Evolutionary conservation across 2,797 vertebrate genomes (phyloP), one percentile per base, ranked within the genome.

Genomic region (Galago senegalensis): DNA sequence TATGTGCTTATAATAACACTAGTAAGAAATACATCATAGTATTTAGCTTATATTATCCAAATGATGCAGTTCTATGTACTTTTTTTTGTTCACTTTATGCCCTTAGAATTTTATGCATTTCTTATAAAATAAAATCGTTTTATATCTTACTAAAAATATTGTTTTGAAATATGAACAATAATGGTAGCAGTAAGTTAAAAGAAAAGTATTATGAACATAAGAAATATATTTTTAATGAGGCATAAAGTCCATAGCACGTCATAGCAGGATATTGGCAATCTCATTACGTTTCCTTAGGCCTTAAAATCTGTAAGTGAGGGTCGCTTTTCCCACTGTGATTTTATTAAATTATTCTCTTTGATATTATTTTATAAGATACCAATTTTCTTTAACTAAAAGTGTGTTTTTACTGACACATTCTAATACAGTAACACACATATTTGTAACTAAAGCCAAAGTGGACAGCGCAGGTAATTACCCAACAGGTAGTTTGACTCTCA

Each of bases 41-140:
- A 49, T 79, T 79, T 83, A 56, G 7, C 3, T 27, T 43, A 56
- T 73, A 69, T 67, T 67, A 65, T n/a, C 27, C 67, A 92, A 83
- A 29, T 56, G 13, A 7, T 49, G 14, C 23, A 61, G 5, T 65
- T 86, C 12, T 12, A n/a, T 46, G 20, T 53, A 72, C 25, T 37
- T 73, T 72, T 63, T 46, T 70, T 40, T 82, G 9, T 56, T 91
- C 20, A 70, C 17, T 43, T 87, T 53, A 34, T 31, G 7, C 27
- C 93, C 25, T 65, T 61, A 72, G 14, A 60, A 77, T 77, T 67
- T 94, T 92, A 60, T 23, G 16, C 16, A 87, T 67, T 89, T 89
- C 60, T 77, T 77, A 61, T 61, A 34, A 80, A 95, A 72, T 34
- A 37, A 86, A 53, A 73, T 25, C 10, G 2, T 40, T 88, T 91